Percentiles rank a stretch among this genome's conserved stretches.
Evolutionary conservation across 2,113 vertebrate species (phyloP).

Genomic region (Syrmaticus mikado): DNA sequence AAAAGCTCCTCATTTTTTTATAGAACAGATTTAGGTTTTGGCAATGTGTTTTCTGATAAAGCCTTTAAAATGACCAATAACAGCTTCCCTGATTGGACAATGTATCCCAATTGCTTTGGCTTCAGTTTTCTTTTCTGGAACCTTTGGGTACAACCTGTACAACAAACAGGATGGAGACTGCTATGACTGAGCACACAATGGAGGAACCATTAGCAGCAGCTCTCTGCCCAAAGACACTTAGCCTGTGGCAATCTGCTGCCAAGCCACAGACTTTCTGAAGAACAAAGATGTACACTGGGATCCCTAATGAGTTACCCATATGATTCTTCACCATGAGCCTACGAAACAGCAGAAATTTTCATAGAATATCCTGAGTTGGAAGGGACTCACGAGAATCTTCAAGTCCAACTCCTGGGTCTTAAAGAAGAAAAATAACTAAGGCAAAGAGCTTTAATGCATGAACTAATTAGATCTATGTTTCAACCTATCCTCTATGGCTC

Average conservation of each 20-base stretch:
- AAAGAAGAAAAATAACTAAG: neutral
- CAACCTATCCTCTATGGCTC: neutral
- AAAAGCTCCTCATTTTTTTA: neutral
- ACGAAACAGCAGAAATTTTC: neutral
- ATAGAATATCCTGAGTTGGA: too few relatives aligned
- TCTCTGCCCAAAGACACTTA: neutral
- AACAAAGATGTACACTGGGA: neutral
- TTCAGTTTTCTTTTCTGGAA: neutral
- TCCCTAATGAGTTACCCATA: neutral
- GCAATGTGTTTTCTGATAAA: neutral
- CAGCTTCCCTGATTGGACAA: neutral
- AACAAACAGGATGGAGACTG: neutral
- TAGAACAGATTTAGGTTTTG: neutral
- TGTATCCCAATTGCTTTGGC: neutral
- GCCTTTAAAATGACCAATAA: neutral
- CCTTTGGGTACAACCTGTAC: neutral
- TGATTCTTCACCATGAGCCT: accelerated
- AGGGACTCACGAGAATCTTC: too few relatives aligned
- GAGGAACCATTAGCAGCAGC: neutral
- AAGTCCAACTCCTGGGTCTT: neutral
- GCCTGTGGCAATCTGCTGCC: neutral
- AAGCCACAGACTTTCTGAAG: neutral
- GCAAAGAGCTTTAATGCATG: neutral
- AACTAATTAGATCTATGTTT: neutral
- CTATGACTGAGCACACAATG: neutral